phyloP scores from a whole-genome alignment of 2,888 invertebrate species.

The Meganola albula region DNA sequence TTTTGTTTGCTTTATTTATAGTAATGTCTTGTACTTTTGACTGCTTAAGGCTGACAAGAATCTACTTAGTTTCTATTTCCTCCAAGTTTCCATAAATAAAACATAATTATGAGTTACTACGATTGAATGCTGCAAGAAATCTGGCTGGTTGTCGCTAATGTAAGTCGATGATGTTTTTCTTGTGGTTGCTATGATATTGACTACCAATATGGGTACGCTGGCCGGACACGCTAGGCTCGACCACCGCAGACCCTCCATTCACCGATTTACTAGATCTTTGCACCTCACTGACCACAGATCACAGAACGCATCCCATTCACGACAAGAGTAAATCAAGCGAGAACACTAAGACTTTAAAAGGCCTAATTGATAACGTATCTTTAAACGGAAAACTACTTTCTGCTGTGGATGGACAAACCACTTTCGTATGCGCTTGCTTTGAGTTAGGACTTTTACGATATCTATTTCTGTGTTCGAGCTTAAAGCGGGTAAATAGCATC shows the following conservation, averaged over 20 bases:
- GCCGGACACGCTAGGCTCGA: constrained; percentile 20
- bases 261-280: constrained; percentile 66
- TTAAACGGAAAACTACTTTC: constrained; percentile 72
- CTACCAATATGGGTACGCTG: constrained; percentile 24
- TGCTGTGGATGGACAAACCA: constrained; percentile 61
- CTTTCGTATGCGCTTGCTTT: constrained; percentile 60
- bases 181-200: constrained; percentile 25
- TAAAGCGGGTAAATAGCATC: constrained; percentile 33
- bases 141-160: too few species aligned
- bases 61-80: constrained; percentile 23
- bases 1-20: constrained; percentile 17
- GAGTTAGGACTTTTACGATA: constrained; percentile 67
- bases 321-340: constrained; percentile 71
- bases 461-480: constrained; percentile 59
- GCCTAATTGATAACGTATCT: constrained; percentile 51
- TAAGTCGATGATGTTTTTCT: constrained; percentile 40
- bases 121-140: constrained; percentile 38
- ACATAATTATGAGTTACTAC: constrained; percentile 14
- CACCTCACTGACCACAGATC: constrained; percentile 65
- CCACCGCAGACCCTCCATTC: constrained; percentile 52
- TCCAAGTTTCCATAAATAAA: constrained; percentile 23
- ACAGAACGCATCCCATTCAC: constrained; percentile 73
- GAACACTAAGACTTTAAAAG: constrained; percentile 50
- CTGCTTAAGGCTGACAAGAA: constrained; percentile 12
- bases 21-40: constrained; percentile 23